Percentiles rank a stretch among this genome's conserved stretches.
Evolutionary conservation across 2,888 invertebrate species (phyloP).

Genomic region (Morpho achilles): DNA sequence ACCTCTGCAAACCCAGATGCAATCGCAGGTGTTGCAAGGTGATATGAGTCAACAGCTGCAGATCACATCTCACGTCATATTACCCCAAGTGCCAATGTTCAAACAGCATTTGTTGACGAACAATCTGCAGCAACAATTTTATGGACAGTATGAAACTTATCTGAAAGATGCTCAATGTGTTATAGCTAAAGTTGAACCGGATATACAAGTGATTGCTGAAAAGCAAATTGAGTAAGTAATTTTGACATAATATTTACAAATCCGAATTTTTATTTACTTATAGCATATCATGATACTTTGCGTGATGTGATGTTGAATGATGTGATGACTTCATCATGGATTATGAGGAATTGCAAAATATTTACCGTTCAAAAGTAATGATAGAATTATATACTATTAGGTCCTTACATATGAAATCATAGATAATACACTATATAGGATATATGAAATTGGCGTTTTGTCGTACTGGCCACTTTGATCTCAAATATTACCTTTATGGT

Average conservation of each 20-base stretch:
- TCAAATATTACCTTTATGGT: too few species aligned
- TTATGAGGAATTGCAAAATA: too few species aligned
- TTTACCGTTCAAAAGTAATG: too few species aligned
- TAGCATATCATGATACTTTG: too few species aligned
- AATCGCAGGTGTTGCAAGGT: conserved; percentile 41
- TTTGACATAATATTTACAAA: too few species aligned
- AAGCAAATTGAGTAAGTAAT: conserved; percentile 51
- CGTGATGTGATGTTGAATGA: too few species aligned
- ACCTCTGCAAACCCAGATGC: conserved; percentile 32
- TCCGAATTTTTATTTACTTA: too few species aligned
- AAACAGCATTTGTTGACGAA: conserved; percentile 58
- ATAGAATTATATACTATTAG: neutral
- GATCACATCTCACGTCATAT: conserved; percentile 57
- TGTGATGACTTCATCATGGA: too few species aligned
- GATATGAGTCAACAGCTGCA: conserved; percentile 54
- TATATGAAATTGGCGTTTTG: too few species aligned
- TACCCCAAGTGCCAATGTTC: conserved; percentile 52
- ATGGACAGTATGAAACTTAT: conserved; percentile 51
- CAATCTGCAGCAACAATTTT: conserved; percentile 51
- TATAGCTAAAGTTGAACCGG: conserved; percentile 50
- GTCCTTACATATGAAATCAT: too few species aligned
- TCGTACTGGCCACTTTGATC: too few species aligned
- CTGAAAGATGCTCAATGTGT: conserved; percentile 50
- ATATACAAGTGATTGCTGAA: conserved; percentile 34
- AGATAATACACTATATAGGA: too few species aligned